Conservation (phyloP, 2,113 vertebrate genomes). For the Barnardius zonarius region DNA sequence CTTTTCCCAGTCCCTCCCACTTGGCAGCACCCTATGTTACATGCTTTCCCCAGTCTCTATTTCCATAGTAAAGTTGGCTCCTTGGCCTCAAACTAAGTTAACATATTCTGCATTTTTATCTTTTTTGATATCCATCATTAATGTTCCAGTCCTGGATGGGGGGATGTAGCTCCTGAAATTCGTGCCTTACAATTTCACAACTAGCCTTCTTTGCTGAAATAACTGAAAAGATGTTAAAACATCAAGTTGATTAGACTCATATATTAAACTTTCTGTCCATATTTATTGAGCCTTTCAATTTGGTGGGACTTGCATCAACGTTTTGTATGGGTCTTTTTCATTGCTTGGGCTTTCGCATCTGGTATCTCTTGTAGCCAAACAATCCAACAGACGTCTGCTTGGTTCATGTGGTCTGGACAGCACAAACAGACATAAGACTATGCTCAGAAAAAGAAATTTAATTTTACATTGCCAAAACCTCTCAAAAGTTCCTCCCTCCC, state of each 20-base stretch:
- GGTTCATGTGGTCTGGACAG: neutral
- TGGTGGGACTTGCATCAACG: neutral
- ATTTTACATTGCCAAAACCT: neutral
- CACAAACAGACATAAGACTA: neutral
- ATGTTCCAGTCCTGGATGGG: neutral
- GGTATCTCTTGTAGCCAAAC: neutral
- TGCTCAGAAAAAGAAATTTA: neutral
- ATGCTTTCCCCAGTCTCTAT: neutral
- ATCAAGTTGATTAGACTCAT: neutral
- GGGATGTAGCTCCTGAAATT: neutral
- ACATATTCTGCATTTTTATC: neutral
- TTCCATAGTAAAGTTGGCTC: neutral
- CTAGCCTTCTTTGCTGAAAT: neutral
- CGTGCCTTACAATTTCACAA: neutral
- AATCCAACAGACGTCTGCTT: neutral
- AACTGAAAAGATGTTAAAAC: neutral
- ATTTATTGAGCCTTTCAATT: neutral
- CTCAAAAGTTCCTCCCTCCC: neutral
- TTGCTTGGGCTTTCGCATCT: neutral
- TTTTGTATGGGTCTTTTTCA: neutral
- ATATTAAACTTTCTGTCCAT: neutral
- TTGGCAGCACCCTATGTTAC: neutral
- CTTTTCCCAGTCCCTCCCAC: neutral
- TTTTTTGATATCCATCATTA: neutral
- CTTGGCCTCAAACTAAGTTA: neutral